Conservation (phyloP, 2,113 vertebrate genomes). For the Sceloporus undulatus region DNA sequence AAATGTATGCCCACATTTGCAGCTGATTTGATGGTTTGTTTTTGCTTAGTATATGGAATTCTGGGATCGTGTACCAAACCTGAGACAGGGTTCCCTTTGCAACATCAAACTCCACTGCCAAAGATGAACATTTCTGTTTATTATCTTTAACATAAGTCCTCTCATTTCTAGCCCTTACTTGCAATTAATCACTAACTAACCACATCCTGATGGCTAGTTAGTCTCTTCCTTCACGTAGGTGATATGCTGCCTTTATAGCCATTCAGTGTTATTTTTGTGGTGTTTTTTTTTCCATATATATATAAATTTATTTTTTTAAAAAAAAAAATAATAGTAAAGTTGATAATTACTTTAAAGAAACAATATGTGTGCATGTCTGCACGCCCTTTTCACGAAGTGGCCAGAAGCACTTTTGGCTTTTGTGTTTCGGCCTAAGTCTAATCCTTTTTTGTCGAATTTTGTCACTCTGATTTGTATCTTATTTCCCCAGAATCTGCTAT, state of each 20-base stretch:
- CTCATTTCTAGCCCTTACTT: too few species aligned
- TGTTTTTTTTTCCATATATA: neutral
- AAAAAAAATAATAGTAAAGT: neutral
- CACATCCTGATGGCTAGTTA: neutral
- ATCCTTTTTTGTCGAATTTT: neutral
- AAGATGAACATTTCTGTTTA: neutral
- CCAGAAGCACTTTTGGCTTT: too few species aligned
- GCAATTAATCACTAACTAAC: neutral
- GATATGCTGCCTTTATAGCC: neutral
- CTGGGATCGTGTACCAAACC: too few species aligned
- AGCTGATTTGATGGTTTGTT: neutral
- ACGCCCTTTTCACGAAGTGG: too few species aligned
- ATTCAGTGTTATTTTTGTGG: neutral
- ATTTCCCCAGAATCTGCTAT: neutral
- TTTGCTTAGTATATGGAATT: neutral
- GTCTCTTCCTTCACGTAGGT: neutral
- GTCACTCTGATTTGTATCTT: neutral
- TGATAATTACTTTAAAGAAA: neutral
- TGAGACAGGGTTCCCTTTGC: too few species aligned
- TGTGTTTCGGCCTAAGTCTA: neutral
- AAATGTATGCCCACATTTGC: slow-evolving; percentile 68
- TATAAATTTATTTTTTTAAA: too few species aligned
- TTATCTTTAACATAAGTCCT: neutral
- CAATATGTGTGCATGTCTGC: too few species aligned
- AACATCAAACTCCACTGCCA: neutral